phyloP scores from a whole-genome alignment of 2,888 invertebrate genomes.

The Hypena proboscidalis region DNA sequence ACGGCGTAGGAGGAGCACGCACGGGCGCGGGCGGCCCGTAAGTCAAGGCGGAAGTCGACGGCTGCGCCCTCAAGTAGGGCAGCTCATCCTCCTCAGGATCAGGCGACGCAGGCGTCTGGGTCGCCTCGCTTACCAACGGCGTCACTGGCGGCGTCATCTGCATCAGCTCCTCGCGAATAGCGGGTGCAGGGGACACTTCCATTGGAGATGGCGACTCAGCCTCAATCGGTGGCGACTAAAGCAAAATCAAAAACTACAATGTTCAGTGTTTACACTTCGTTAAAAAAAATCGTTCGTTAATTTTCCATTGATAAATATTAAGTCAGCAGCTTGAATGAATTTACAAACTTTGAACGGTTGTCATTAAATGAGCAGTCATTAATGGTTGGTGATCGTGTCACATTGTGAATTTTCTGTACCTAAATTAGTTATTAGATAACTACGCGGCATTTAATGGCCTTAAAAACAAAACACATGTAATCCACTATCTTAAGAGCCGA shows the following conservation, averaged over 20 bases:
- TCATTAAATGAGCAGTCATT: too few relatives aligned
- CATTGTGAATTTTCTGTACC: too few relatives aligned
- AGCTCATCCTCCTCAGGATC: background rate
- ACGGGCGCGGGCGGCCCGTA: background rate
- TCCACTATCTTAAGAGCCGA: too few relatives aligned
- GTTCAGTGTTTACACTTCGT: too few relatives aligned
- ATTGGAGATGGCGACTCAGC: conserved; percentile 32
- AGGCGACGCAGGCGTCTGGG: background rate
- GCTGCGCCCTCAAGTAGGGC: background rate
- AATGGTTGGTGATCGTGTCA: too few relatives aligned
- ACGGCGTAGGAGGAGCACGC: conserved; percentile 14
- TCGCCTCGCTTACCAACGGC: background rate
- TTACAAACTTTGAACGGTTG: too few relatives aligned
- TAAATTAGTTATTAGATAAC: too few relatives aligned
- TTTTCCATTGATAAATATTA: too few relatives aligned
- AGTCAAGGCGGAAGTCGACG: conserved; percentile 20
- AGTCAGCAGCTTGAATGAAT: too few relatives aligned
- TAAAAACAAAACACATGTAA: too few relatives aligned
- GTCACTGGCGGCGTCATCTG: conserved; percentile 2
- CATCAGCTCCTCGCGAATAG: conserved; percentile 22
- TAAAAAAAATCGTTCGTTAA: too few relatives aligned
- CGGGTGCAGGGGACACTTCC: conserved; percentile 36
- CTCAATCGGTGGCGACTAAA: conserved; percentile 7
- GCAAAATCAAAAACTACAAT: background rate
- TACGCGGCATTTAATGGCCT: too few relatives aligned